Percentiles rank a stretch among this genome's conserved stretches.
Conservation (phyloP, 2,797 vertebrate species). For the Molossus alvarezi region DNA sequence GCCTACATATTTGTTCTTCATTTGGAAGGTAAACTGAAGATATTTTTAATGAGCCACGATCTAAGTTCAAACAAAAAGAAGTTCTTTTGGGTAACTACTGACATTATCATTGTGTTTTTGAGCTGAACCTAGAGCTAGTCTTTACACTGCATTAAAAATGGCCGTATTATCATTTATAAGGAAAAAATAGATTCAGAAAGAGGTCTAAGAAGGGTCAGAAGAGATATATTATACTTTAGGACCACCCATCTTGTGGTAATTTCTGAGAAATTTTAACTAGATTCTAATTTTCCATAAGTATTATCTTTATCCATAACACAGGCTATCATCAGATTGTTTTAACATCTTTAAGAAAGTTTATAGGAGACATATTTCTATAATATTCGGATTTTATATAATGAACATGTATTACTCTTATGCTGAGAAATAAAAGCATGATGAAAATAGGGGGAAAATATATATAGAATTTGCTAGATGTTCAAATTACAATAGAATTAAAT, state of each 20-base stretch:
- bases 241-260: background rate
- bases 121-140: background rate
- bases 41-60: constrained; percentile 13
- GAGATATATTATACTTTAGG: background rate
- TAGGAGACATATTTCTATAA: background rate
- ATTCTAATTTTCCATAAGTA: background rate
- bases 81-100: background rate
- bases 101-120: background rate
- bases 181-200: background rate
- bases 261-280: constrained; percentile 2
- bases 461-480: background rate
- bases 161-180: background rate
- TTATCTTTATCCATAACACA: background rate
- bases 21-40: constrained; percentile 2
- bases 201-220: background rate
- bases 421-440: background rate
- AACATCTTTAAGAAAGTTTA: constrained; percentile 16
- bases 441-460: background rate
- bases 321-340: background rate
- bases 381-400: background rate
- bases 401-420: background rate
- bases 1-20: background rate
- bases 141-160: background rate
- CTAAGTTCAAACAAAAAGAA: constrained; percentile 42
- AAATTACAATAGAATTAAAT: background rate